Conservation (phyloP, 2,113 vertebrate genomes). For the Oxyura jamaicensis region DNA sequence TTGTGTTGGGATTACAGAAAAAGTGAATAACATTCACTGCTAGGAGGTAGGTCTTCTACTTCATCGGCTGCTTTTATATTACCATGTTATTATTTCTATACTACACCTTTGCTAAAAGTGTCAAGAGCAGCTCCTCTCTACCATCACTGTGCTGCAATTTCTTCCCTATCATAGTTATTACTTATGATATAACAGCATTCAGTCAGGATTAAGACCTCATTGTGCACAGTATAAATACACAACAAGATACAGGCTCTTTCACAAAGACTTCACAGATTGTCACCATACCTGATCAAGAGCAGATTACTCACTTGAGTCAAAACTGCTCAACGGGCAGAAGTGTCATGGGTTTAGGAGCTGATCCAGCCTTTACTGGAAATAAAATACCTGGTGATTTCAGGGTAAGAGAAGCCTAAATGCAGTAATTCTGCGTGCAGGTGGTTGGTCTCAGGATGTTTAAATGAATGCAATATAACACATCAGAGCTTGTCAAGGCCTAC, state of each 20-base stretch:
- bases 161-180: neutral
- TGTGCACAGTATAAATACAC: conserved; percentile 22
- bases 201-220: conserved; percentile 34
- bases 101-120: conserved; percentile 1
- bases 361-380: neutral
- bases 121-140: conserved; percentile 1
- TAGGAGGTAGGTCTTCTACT: neutral
- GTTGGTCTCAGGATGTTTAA: neutral
- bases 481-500: neutral
- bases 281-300: conserved; percentile 41
- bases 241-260: conserved; percentile 26
- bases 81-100: neutral
- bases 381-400: neutral
- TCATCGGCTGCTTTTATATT: neutral
- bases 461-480: neutral
- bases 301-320: conserved; percentile 28
- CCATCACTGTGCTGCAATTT: neutral
- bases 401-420: neutral
- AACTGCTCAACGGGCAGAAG: neutral
- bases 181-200: neutral
- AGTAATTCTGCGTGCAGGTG: fast-evolving
- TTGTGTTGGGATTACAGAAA: neutral
- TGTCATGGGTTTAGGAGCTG: neutral
- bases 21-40: conserved; percentile 27
- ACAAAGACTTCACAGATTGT: conserved; percentile 26